These are phyloP conservation scores for Botia almorhae DNA, from an alignment of 2,797 vertebrate genomes.

Conservation along the genomic window DNA sequence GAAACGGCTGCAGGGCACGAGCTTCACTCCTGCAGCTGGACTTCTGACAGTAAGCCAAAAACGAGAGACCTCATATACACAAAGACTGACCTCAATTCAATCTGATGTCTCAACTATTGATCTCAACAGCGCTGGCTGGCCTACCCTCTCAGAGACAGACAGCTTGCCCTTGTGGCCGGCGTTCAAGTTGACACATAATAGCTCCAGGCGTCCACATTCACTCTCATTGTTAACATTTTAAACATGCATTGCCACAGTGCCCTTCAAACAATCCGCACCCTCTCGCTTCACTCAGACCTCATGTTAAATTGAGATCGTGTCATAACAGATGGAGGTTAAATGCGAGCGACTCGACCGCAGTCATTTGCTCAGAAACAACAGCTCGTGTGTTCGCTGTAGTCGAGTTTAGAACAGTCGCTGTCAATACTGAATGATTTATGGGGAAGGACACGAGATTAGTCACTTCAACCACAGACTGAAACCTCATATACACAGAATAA, in stretches of 20 bases:
- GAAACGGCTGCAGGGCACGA: slow-evolving; percentile 6
- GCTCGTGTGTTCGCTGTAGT: slow-evolving; percentile 67
- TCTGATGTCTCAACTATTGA: slow-evolving; percentile 78
- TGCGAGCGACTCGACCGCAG: slow-evolving; percentile 67
- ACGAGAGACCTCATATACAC: slow-evolving; percentile 73
- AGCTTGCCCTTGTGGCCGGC: slow-evolving; percentile 67
- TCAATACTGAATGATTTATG: slow-evolving; percentile 73
- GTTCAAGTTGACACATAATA: slow-evolving; percentile 64
- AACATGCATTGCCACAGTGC: slow-evolving; percentile 29
- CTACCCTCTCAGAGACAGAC: slow-evolving; percentile 63
- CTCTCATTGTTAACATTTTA: slow-evolving; percentile 62
- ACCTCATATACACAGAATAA: slow-evolving; percentile 42
- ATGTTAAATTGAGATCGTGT: slow-evolving; percentile 76
- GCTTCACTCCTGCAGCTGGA: slow-evolving; percentile 55
- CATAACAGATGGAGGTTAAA: slow-evolving; percentile 75
- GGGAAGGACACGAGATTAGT: slow-evolving; percentile 70
- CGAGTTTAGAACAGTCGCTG: slow-evolving; percentile 70
- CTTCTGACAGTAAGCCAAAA: slow-evolving; percentile 67
- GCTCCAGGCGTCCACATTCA: slow-evolving; percentile 51
- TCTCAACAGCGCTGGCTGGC: slow-evolving; percentile 54
- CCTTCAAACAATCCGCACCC: slow-evolving; percentile 47
- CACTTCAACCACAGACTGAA: slow-evolving; percentile 68
- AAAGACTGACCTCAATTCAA: slow-evolving; percentile 82
- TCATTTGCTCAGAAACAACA: slow-evolving; percentile 65
- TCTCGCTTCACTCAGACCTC: slow-evolving; percentile 62